Base-by-base conservation (phyloP, 1,140 invertebrate species). In the Bombus sylvicola region DNA sequence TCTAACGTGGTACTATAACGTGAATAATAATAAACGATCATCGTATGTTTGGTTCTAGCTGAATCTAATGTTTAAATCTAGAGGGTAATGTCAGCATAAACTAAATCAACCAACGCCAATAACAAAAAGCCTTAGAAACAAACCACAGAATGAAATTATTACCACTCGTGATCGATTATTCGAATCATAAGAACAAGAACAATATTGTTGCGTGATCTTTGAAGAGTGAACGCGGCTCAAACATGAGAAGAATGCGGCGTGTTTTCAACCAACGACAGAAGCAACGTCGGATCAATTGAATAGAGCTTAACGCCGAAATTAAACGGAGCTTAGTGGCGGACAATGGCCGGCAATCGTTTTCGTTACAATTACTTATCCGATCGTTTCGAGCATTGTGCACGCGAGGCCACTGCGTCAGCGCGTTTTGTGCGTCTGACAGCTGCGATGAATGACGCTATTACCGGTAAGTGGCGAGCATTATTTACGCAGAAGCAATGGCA, bases 331-430 rank as follows among this genome's bases (percentile, higher is more conserved):
- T 74, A 82, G 43, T 41, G 41, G 41, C 62, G 76, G 78, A 90
- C 89, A 90, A 90, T 89, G 47, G 66, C 28, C 31, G 31, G 59
- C 87, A 81, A 90, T 89, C 88, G 87, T 90, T 90, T 90, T 87
- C 84, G 81, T 90, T 90, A 89, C 89, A 85, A 83, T 87, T 87
- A 75, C 78, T 81, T 84, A 83, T 81, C 59, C 88, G 78, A 90
- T 90, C 81, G 89, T 89, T 87, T 64, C 71, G 72, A 73, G 77
- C 75, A 88, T 86, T 89, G 82, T 89, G 66, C 47, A 10, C 57
- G 57, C 62, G 75, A 59, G n/a, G 62, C 62, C 77, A 41, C 39
- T 76, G 53, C 73, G 57, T 47, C 71, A 77, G 43, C 57, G 53
- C 79, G 75, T 83, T 89, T 89, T 73, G 79, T 80, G 79, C 74